These are phyloP conservation scores for Acanthurus leucopareius DNA, from an alignment of 2,797 vertebrate genomes.

Conservation along the genomic window DNA sequence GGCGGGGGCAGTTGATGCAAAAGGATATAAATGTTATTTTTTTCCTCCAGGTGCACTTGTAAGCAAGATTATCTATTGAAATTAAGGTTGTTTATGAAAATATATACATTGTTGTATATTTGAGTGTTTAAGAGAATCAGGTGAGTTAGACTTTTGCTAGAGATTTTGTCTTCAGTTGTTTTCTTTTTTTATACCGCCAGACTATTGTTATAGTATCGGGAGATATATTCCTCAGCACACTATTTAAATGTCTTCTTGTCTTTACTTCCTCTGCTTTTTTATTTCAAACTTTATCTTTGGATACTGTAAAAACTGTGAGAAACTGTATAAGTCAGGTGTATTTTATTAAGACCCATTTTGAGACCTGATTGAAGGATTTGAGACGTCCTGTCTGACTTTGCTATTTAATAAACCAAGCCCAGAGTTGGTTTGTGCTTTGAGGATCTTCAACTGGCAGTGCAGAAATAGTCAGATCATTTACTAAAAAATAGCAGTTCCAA, in stretches of 20 bases:
- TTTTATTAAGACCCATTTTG: slow-evolving; percentile 96
- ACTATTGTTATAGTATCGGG: slow-evolving; percentile 84
- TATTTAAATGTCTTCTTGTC: slow-evolving; percentile 90
- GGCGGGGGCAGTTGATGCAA: slow-evolving; percentile 75
- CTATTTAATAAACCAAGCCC: slow-evolving; percentile 96
- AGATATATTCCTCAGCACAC: slow-evolving; percentile 89
- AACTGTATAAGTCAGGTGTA: slow-evolving; percentile 97
- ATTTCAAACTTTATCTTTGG: slow-evolving; percentile 90
- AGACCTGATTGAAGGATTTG: slow-evolving; percentile 89
- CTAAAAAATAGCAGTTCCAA: not conserved
- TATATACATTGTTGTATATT: slow-evolving; percentile 97
- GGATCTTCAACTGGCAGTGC: slow-evolving; percentile 31
- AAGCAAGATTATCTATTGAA: slow-evolving; percentile 89
- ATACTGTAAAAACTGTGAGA: slow-evolving; percentile 97
- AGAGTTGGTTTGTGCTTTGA: slow-evolving; percentile 62
- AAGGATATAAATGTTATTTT: slow-evolving; percentile 89
- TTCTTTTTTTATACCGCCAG: slow-evolving; percentile 87
- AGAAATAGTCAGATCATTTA: not conserved
- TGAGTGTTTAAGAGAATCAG: slow-evolving; percentile 78
- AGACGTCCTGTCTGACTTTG: slow-evolving; percentile 91
- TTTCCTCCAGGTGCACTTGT: slow-evolving; percentile 93
- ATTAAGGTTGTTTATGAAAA: slow-evolving; percentile 92
- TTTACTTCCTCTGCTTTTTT: slow-evolving; percentile 85
- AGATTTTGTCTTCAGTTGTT: slow-evolving; percentile 80
- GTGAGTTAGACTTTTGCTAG: slow-evolving; percentile 77